Percentiles rank a stretch among this genome's conserved stretches.
Conservation (phyloP, 2,797 vertebrate genomes). For the Sandelia bainsii region DNA sequence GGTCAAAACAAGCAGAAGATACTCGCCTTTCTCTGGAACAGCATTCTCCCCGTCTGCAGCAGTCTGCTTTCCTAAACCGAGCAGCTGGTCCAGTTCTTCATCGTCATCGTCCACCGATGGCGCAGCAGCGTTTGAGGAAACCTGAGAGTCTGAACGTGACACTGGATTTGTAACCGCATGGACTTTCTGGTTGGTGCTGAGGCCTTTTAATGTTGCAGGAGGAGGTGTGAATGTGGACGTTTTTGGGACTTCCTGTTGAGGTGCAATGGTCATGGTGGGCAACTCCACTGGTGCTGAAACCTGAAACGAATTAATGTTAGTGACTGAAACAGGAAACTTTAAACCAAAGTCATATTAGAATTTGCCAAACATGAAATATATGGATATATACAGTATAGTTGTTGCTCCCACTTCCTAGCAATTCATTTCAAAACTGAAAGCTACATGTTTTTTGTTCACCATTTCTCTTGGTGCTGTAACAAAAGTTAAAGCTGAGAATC, state of each 20-base stretch:
- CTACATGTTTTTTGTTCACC: too few relatives aligned
- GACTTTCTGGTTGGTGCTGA: conserved; percentile 1
- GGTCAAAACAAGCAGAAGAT: background rate
- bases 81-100: conserved; percentile 91
- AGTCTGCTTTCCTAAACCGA: conserved; percentile 80
- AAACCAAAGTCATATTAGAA: background rate
- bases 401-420: too few relatives aligned
- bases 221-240: conserved; percentile 67
- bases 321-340: background rate
- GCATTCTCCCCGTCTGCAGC: conserved; percentile 3
- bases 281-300: conserved; percentile 86
- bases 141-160: background rate
- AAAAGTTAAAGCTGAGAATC: too few relatives aligned
- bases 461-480: too few relatives aligned
- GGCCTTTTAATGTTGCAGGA: conserved; percentile 22
- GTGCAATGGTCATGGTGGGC: conserved; percentile 78
- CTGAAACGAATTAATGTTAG: conserved; percentile 68
- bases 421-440: background rate
- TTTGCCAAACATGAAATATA: background rate
- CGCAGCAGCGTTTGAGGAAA: conserved; percentile 19
- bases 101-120: conserved; percentile 79
- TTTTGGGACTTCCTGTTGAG: conserved; percentile 69
- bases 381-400: background rate
- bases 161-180: conserved; percentile 6
- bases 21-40: conserved; percentile 47